Conservation (phyloP, 2,797 vertebrate species). For the Adrianichthys oophorus region DNA sequence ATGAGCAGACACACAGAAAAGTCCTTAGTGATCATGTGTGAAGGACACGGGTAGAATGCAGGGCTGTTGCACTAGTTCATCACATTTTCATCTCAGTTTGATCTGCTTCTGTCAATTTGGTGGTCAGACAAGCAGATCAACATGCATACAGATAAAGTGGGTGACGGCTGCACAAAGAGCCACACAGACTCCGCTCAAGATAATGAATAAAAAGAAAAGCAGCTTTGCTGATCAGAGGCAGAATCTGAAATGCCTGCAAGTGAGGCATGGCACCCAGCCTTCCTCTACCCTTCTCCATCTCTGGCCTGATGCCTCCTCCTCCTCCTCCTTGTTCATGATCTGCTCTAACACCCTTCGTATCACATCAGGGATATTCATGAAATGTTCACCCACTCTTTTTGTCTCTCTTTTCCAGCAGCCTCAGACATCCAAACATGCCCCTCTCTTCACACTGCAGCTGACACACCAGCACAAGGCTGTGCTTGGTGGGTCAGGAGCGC, state of each 20-base stretch:
- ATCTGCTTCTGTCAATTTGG: conserved; percentile 31
- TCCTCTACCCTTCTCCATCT: conserved; percentile 17
- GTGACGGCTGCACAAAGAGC: conserved; percentile 23
- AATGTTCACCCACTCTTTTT: conserved; percentile 41
- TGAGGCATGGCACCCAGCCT: background rate
- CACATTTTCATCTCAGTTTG: conserved; percentile 29
- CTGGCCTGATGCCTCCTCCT: conserved; percentile 7
- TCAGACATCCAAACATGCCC: conserved; percentile 39
- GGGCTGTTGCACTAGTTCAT: conserved; percentile 32
- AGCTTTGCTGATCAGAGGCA: background rate
- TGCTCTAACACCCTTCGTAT: conserved; percentile 32
- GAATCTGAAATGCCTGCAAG: conserved; percentile 17
- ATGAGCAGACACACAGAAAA: conserved; percentile 15
- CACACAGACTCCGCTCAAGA: conserved; percentile 20
- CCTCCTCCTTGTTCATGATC: conserved; percentile 9
- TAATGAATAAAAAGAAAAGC: conserved; percentile 17
- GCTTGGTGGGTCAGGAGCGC: conserved; percentile 32
- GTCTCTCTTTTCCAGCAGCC: conserved; percentile 27
- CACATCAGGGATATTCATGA: conserved; percentile 60
- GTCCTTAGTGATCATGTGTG: conserved; percentile 43
- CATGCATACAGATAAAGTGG: conserved; percentile 26
- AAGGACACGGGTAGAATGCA: conserved; percentile 36
- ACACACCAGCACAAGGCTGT: conserved; percentile 5
- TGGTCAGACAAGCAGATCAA: conserved; percentile 40
- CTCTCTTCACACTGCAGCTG: conserved; percentile 7